These are phyloP conservation scores for Parnassius orleans DNA, from an alignment of 2,888 invertebrate genomes.

Conservation along the genomic window DNA sequence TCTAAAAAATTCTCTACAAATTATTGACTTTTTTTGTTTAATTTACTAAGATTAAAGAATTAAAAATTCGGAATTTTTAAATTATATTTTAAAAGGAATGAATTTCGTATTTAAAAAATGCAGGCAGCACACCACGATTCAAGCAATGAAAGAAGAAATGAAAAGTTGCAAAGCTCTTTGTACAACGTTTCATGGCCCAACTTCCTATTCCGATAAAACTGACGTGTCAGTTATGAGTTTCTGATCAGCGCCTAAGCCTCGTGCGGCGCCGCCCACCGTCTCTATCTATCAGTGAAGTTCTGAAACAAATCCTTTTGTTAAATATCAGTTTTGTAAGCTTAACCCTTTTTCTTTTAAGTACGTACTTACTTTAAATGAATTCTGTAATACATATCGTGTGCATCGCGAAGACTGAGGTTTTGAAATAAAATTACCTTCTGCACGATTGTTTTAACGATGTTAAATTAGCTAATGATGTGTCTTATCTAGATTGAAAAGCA, in stretches of 20 bases:
- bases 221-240: conserved; percentile 71
- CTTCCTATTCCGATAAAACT: conserved; percentile 66
- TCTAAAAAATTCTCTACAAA: no score
- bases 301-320: conserved; percentile 33
- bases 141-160: conserved; percentile 19
- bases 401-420: not conserved
- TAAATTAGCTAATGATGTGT: no score
- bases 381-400: conserved; percentile 8
- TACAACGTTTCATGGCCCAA: conserved; percentile 43
- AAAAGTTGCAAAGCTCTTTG: conserved; percentile 9
- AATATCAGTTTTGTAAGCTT: conserved; percentile 26
- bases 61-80: no score
- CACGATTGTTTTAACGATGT: no score
- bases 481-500: no score
- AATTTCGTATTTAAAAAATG: conserved; percentile 6
- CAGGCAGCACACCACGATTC: conserved; percentile 7
- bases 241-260: conserved; percentile 58
- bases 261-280: conserved; percentile 49
- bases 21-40: no score
- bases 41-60: no score
- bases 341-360: conserved; percentile 26
- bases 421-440: no score
- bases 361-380: conserved; percentile 14
- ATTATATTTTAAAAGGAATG: no score
- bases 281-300: conserved; percentile 39